Evolutionary conservation across 2,113 vertebrate genomes (phyloP).

Genomic region (Lophura nycthemera): DNA sequence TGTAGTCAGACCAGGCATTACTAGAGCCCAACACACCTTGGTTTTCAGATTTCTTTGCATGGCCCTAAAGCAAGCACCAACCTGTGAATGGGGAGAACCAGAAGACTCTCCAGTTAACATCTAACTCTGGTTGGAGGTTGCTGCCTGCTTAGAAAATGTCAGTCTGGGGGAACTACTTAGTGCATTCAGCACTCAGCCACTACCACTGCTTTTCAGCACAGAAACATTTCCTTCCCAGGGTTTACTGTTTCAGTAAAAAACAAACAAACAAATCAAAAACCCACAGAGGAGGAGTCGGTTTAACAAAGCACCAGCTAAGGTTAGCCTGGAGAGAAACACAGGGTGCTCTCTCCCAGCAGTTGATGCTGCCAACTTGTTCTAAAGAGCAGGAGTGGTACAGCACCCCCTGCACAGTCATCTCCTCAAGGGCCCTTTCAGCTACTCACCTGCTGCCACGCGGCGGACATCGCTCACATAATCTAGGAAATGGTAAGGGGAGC

Average conservation of each 20-base stretch:
- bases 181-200: not conserved
- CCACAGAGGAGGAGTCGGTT: not conserved
- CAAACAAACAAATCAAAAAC: not conserved
- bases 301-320: not conserved
- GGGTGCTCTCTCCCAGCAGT: not conserved
- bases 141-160: not conserved
- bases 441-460: slow-evolving; percentile 80
- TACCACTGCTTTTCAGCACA: not conserved
- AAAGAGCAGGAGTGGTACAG: not conserved
- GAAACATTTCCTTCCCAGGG: not conserved
- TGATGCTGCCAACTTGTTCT: not conserved
- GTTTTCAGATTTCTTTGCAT: not conserved
- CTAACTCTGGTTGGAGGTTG: not conserved
- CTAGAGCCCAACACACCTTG: not conserved
- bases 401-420: not conserved
- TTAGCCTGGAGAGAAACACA: not conserved
- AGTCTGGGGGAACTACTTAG: not conserved
- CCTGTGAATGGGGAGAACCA: not conserved
- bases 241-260: not conserved
- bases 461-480: slow-evolving; percentile 83
- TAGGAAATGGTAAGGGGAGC: slow-evolving; percentile 79
- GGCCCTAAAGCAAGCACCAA: not conserved
- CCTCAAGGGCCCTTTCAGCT: not conserved
- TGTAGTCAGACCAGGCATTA: not conserved
- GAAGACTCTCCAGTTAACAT: not conserved